A percentile compares a stretch with the other conserved stretches of the same genome.
Evolutionary conservation across 2,113 vertebrate species (phyloP).

Genomic region (Naja naja): DNA sequence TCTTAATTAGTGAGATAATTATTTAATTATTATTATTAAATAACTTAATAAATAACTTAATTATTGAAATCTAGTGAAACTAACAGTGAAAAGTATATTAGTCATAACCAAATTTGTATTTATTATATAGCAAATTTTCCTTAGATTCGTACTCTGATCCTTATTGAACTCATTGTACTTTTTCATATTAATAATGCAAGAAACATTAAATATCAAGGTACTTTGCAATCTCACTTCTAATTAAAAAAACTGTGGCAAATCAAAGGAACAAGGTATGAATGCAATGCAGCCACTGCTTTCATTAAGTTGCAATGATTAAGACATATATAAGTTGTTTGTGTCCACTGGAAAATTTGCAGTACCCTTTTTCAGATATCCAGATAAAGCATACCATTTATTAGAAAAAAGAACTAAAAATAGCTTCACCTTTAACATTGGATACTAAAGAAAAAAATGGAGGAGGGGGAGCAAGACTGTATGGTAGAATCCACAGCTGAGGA

Average conservation of each 20-base stretch:
- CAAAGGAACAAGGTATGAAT: background rate
- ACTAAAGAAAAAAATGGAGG: background rate
- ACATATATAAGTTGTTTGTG: background rate
- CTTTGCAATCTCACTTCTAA: background rate
- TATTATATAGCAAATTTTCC: background rate
- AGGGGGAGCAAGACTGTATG: background rate
- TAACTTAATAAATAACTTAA: no score
- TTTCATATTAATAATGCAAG: background rate
- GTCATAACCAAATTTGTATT: background rate
- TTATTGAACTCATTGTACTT: background rate
- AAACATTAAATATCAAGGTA: background rate
- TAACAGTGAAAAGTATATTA: background rate
- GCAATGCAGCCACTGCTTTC: background rate
- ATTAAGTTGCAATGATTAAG: background rate
- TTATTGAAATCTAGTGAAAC: background rate
- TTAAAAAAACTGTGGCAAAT: background rate
- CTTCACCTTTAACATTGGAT: background rate
- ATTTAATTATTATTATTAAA: no score
- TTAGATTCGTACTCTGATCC: background rate
- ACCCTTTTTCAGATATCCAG: background rate
- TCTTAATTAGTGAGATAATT: no score
- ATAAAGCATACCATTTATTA: background rate
- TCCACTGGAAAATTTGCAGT: background rate
- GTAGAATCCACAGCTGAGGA: background rate
- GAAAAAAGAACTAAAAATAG: conserved; percentile 6